Percentiles rank a stretch among this genome's conserved stretches.
phyloP scores from a whole-genome alignment of 2,888 invertebrate species.

The Drosophila kuntzei region DNA sequence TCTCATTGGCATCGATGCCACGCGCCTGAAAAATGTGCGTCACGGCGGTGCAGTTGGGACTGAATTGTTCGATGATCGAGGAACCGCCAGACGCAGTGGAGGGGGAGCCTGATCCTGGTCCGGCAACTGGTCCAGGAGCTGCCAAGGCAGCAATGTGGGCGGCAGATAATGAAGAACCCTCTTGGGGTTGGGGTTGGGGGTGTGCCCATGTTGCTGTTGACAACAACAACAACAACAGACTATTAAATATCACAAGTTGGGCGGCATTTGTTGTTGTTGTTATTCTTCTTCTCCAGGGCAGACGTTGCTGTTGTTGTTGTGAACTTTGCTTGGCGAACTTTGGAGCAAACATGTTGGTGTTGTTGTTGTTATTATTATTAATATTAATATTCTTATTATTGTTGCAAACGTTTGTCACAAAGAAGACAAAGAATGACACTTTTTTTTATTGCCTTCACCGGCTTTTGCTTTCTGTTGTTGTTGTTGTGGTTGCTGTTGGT shows the following conservation, averaged over 20 bases:
- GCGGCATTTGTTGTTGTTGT: conserved; percentile 36
- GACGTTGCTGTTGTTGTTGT: conserved; percentile 28
- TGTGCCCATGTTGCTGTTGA: conserved; percentile 31
- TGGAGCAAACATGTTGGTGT: conserved; percentile 36
- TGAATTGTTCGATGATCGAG: conserved; percentile 84
- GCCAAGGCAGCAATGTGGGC: conserved; percentile 63
- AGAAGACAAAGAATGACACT: conserved; percentile 16
- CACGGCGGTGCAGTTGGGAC: conserved; percentile 86
- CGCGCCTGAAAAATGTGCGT: conserved; percentile 86
- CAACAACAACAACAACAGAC: conserved; percentile 35
- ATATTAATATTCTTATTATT: conserved; percentile 34
- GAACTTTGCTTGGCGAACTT: conserved; percentile 17
- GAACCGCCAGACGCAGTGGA: conserved; percentile 46
- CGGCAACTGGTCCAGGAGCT: conserved; percentile 60
- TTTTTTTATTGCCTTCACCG: conserved; percentile 52
- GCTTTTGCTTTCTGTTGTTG: conserved; percentile 33
- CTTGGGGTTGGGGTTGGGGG: conserved; percentile 35
- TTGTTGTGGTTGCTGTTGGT: conserved; percentile 26
- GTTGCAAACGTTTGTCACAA: conserved; percentile 38
- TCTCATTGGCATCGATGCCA: conserved; percentile 86
- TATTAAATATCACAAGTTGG: conserved; percentile 68
- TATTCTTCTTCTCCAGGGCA: conserved; percentile 54
- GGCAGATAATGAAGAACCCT: conserved; percentile 23
- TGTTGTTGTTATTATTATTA: conserved; percentile 32
- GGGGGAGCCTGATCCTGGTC: conserved; percentile 34